Percentiles rank a stretch among this genome's conserved stretches.
phyloP scores from a whole-genome alignment of 1,140 invertebrate species.

The Lysiphlebus fabarum region DNA sequence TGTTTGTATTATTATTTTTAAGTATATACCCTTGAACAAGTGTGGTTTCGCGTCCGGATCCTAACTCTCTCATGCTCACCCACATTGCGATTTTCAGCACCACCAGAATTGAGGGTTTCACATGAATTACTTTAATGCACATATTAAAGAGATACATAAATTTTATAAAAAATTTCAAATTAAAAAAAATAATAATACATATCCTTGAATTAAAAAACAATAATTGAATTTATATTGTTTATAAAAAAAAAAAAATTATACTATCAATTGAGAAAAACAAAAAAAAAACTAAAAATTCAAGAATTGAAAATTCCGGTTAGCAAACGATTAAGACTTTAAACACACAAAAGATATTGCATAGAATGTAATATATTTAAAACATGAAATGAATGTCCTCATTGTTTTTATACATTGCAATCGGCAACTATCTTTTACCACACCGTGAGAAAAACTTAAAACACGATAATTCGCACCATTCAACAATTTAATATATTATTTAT shows the following conservation, averaged over 20 bases:
- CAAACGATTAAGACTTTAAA: slow-evolving; percentile 45
- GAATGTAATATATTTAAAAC: slow-evolving; percentile 15
- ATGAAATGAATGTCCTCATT: slow-evolving; percentile 48
- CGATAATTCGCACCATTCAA: slow-evolving; percentile 40
- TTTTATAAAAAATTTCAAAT: not conserved
- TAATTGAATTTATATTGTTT: slow-evolving; percentile 1
- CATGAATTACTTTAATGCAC: not conserved
- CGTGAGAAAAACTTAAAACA: slow-evolving; percentile 39
- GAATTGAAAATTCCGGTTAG: slow-evolving; percentile 35
- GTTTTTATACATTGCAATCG: slow-evolving; percentile 25
- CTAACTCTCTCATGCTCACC: slow-evolving; percentile 8
- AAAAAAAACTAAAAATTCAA: not conserved
- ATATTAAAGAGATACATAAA: not conserved
- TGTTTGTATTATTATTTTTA: no score
- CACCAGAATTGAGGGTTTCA: slow-evolving; percentile 18
- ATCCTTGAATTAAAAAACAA: not conserved
- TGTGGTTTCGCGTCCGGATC: slow-evolving; percentile 53
- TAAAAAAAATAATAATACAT: not conserved
- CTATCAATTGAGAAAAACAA: not conserved
- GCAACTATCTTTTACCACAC: slow-evolving; percentile 15
- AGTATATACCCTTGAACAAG: slow-evolving; percentile 39
- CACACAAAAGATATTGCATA: slow-evolving; percentile 26
- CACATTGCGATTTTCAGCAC: not conserved
- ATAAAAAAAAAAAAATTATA: no score
- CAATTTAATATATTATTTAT: slow-evolving; percentile 35